Evolutionary conservation across 2,888 invertebrate species (phyloP), one percentile per base, ranked within the genome.

Genomic region (Pammene fasciana): DNA sequence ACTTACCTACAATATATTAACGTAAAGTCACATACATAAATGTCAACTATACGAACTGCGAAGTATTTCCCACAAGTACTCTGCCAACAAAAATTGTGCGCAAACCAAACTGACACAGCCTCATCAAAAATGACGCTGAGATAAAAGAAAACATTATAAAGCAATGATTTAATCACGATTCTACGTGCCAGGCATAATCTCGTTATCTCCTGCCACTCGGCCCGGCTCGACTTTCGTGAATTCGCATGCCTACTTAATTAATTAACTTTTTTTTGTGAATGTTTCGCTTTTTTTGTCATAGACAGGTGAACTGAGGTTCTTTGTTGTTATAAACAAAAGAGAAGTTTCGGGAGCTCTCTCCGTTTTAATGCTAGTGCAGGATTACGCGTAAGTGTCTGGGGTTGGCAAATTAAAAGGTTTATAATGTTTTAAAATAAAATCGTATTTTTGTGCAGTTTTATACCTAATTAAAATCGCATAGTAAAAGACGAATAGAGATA

Each of bases 191-290:
- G 80, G 86, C 80, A 81, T 87, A 88, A 91, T 90, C 89, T 89
- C 87, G 89, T 90, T 90, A 90, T 86, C 86, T 85, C 84, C 81
- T 78, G 80, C 82, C 64, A 50, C 73, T 71, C 68, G 57, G 52
- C 79, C 77, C 81, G 80, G 79, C 80, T 83, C 84, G 87, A 87
- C 84, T 88, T 90, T 86, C 86, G 86, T 83, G 86, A 90, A 89
- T 91, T 90, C 90, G 87, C 90, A 89, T 90, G 89, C 88, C 43
- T 52, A 59, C 48, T 59, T 89, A 90, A 90, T 90, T 90, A 90
- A 90, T 90, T 89, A 90, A 89, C 85, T 87, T 89, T 87, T 26
- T 87, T 87, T 86, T 80, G 75, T 73, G 77, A 80, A 82, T 80
- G 79, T 84, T 83, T 83, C 82, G 80, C 76, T 56, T 71, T 52